phyloP scores from a whole-genome alignment of 2,113 vertebrate genomes.

The Geococcyx californianus region DNA sequence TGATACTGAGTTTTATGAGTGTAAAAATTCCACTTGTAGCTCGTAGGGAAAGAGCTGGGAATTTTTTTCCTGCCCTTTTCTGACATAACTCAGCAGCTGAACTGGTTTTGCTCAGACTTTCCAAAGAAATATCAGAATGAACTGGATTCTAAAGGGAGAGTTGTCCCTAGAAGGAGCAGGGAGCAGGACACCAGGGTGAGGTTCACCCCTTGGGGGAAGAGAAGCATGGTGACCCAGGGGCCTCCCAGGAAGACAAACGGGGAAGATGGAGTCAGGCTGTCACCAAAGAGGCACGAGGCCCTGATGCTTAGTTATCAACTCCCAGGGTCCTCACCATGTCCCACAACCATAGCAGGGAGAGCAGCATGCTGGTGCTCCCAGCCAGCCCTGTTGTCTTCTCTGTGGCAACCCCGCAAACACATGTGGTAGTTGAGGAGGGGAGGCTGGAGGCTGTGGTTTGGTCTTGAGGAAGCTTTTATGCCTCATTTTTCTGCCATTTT shows the following conservation, averaged over 20 bases:
- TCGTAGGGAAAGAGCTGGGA: not conserved
- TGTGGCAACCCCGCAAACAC: rapidly evolving
- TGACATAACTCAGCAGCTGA: conserved; percentile 13
- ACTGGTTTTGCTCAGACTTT: conserved; percentile 41
- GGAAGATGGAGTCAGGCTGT: not conserved
- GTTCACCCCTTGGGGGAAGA: not conserved
- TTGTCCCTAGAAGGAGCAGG: rapidly evolving
- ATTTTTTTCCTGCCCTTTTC: not conserved
- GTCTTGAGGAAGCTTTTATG: not conserved
- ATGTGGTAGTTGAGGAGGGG: not conserved
- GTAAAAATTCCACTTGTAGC: not conserved
- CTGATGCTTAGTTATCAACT: not conserved
- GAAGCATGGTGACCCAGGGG: not conserved
- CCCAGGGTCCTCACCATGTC: rapidly evolving
- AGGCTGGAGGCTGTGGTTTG: not conserved
- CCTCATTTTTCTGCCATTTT: not conserved
- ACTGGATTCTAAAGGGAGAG: not conserved
- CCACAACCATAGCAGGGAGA: too few relatives aligned
- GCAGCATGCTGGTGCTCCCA: not conserved
- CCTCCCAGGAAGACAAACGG: not conserved
- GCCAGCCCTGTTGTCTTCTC: not conserved
- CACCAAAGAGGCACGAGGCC: not conserved
- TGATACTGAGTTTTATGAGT: not conserved
- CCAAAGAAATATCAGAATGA: not conserved
- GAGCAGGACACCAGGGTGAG: not conserved